Base-by-base conservation (phyloP, 2,113 vertebrate genomes). In the Entomyzon cyanotis region DNA sequence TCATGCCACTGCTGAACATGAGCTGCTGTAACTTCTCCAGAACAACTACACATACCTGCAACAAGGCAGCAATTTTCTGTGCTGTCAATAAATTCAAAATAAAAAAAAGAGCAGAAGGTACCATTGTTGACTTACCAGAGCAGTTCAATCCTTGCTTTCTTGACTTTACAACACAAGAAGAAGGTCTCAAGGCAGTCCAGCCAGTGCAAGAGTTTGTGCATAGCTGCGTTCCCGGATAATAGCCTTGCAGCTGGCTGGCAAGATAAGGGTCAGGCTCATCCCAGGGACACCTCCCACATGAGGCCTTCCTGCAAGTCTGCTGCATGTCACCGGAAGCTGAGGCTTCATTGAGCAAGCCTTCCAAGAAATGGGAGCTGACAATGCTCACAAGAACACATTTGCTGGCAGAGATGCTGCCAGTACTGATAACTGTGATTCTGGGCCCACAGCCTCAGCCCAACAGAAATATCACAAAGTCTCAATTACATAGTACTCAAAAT, bases 201-300 rank as follows among this genome's bases (percentile, higher is more conserved):
- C 24, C 86, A 71, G 65, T 7, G 24, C 68, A 70, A 15, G 50
- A 87, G 53, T 8, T n/a, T 55, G n/a, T 78, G 90, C 82, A 96
- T 20, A 75, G 89, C 86, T 63, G 69, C 14, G 28, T 20, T 87
- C 77, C 62, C 9, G 0, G 77, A 95, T 82, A 76, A 56, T 49
- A 50, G 92, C 67, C 77, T 25, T 58, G 74, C 96, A 96, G 94
- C 95, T 97, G 96, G 80, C 84, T 60, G 53, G 30, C 74, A 70
- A 95, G 97, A 97, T 97, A 97, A 97, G 73, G 55, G 73, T 15
- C 46, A 56, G 50, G 84, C 94, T 83, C 68, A 89, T 89, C 92
- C 85, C 67, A 59, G 56, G 67, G 92, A 74, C 93, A 70, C 92
- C 90, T 95, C 96, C 96, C 88, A 78, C 73, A 65, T 1, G 49